Evolutionary conservation across 2,113 vertebrate species (phyloP), one percentile per base, ranked within the genome.

Genomic region (Phalacrocorax carbo): DNA sequence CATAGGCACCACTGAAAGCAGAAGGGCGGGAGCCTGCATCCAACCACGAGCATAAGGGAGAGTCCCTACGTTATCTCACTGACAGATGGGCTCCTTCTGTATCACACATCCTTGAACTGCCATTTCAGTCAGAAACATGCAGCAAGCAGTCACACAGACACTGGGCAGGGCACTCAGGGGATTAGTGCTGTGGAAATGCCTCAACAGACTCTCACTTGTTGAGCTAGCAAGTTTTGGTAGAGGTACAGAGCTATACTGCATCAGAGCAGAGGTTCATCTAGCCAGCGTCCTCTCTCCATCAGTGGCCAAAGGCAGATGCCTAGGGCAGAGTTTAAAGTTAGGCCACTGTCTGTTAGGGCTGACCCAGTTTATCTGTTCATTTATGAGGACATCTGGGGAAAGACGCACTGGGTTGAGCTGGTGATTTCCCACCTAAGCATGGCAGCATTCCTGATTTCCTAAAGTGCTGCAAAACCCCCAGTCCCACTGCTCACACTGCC

Each of bases 331-430:
- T 61, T 77, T 49, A 29, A 48, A 86, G 42, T 32, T 3, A 49
- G 44, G 29, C 46, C 44, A 11, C 61, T 27, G 54, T 7, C 30
- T 75, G 38, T 23, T 17, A 51, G 61, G 46, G 44, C 65, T 85
- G 52, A 71, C 38, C 25, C 40, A 64, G 55, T 51, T 51, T 22
- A 64, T 44, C 26, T 60, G 52, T 27, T 91, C 48, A 21, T 62
- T 82, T 32, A 49, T 71, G n/a, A 79, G 62, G 44, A 55, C 52
- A 23, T 69, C 9, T 46, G 73, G 40, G 34, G 57, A 51, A 85
- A 27, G 73, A 51, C 0, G 0, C 0, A 1, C 11, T 0, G 0
- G 46, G n/a, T 1, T 61, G 70, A 93, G 88, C 72, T 54, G 51
- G 77, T 55, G 60, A 71, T 75, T 86, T 89, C 93, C 83, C 48